Evolutionary conservation across 2,797 vertebrate genomes (phyloP).

Genomic region (Emydoidea blandingii): DNA sequence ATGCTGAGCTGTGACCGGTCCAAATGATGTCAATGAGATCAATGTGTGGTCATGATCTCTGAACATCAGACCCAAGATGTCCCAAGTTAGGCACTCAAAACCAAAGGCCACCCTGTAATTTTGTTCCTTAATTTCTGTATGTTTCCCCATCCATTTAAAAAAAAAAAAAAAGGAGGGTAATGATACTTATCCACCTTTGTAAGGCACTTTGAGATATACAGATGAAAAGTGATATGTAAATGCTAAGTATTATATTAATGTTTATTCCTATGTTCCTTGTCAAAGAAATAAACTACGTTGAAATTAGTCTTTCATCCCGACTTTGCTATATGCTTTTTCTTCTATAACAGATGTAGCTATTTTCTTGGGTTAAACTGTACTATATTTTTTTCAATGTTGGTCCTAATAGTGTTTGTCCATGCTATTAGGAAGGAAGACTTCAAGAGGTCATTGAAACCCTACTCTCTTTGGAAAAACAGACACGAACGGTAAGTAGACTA

Average conservation of each 20-base stretch:
- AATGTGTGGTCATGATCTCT: neutral
- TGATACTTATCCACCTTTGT: neutral
- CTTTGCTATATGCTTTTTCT: neutral
- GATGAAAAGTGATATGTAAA: neutral
- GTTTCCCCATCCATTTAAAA: neutral
- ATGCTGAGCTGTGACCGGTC: neutral
- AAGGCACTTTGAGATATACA: neutral
- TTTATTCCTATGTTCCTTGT: neutral
- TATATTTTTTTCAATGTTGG: neutral
- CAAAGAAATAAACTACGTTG: neutral
- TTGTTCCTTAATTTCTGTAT: neutral
- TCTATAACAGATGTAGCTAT: neutral
- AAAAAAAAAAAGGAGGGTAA: neutral
- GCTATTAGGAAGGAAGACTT: slow-evolving; percentile 91
- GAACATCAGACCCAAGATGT: neutral
- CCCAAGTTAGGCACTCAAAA: neutral
- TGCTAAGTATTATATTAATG: neutral
- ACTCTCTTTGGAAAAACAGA: slow-evolving; percentile 97
- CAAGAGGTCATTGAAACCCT: slow-evolving; percentile 97
- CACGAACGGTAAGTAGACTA: slow-evolving; percentile 90
- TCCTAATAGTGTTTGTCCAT: slow-evolving; percentile 34
- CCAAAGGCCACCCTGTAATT: neutral
- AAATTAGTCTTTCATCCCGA: neutral
- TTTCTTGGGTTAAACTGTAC: neutral
- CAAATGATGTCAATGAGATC: neutral